Conservation (phyloP, 2,888 invertebrate genomes). For the Dryocosmus kuriphilus region DNA sequence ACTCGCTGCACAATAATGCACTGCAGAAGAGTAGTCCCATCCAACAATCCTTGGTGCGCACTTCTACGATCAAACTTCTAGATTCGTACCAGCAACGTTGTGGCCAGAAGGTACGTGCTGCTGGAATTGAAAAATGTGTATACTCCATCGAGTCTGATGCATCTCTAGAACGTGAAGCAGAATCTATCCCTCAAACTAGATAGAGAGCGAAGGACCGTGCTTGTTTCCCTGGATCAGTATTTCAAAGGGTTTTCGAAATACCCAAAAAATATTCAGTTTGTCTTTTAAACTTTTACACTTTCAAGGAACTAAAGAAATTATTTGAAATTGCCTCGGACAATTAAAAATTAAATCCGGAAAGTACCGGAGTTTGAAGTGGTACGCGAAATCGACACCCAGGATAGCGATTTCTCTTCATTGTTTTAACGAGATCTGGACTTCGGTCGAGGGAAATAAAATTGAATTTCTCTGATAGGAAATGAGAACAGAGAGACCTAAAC, state of each 20-base stretch:
- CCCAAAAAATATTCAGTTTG: too few relatives aligned
- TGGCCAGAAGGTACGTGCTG: constrained; percentile 81
- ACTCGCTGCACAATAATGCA: constrained; percentile 76
- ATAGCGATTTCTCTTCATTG: background rate
- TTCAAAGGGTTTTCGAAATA: too few relatives aligned
- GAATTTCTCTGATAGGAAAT: background rate
- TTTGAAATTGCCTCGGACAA: too few relatives aligned
- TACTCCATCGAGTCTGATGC: background rate
- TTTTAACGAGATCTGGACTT: constrained; percentile 1
- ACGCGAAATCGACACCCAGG: background rate
- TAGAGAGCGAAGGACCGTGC: background rate
- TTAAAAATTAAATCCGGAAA: too few relatives aligned
- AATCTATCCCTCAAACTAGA: background rate
- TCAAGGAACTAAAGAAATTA: too few relatives aligned
- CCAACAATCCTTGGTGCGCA: constrained; percentile 82
- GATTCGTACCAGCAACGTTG: constrained; percentile 82
- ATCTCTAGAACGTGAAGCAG: background rate
- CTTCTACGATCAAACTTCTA: constrained; percentile 84
- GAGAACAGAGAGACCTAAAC: background rate
- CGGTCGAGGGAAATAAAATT: background rate
- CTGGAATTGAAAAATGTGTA: background rate
- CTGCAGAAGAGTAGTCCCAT: constrained; percentile 76
- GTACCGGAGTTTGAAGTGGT: background rate
- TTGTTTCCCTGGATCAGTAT: background rate
- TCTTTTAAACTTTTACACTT: too few relatives aligned